Evolutionary conservation across 2,888 invertebrate genomes (phyloP), one percentile per base, ranked within the genome.

Genomic region (Troides oblongomaculatus): DNA sequence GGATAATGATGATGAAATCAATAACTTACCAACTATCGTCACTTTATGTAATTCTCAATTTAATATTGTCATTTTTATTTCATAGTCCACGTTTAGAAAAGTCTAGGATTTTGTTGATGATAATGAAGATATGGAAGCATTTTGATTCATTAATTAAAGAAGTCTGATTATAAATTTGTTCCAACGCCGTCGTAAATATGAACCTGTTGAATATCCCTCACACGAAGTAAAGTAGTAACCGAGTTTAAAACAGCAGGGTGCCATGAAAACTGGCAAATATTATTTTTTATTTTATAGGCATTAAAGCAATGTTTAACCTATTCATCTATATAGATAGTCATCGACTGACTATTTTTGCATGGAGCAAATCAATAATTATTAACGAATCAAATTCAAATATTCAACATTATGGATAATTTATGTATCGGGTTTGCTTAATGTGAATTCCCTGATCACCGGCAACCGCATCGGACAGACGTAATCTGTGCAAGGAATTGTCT

Each of bases 401-500:
- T 21, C 21, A n/a, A 21, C 56, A 21, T 56, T 56, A 56, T 56
- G 21, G 18, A 56, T 21, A 56, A 56, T 56, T 56, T 56, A 56
- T 21, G 56, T 56, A 56, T 56, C 68, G 25, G 39, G 59, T 39
- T 64, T 50, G 56, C n/a, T 56, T 69, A 64, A 69, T 64, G 64
- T 25, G 64, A 69, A 69, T 69, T 69, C 69, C 69, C 8, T 59
- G 60, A 56, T 59, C 46, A 30, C 64, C 36, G 61, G 39, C 53
- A 60, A 69, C 64, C 53, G 64, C 64, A 60, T 53, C 21, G 61
- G 18, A 39, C 39, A 66, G 61, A 57, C 57, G 62, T 67, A 23
- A 56, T 56, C 61, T 62, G 23, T 25, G 43, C 58, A 59, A 12
- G 25, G 65, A 65, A 39, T 65, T 59, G 58, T 59, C 57, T 17